phyloP scores from a whole-genome alignment of 2,113 vertebrate genomes.

The Zosterops lateralis region DNA sequence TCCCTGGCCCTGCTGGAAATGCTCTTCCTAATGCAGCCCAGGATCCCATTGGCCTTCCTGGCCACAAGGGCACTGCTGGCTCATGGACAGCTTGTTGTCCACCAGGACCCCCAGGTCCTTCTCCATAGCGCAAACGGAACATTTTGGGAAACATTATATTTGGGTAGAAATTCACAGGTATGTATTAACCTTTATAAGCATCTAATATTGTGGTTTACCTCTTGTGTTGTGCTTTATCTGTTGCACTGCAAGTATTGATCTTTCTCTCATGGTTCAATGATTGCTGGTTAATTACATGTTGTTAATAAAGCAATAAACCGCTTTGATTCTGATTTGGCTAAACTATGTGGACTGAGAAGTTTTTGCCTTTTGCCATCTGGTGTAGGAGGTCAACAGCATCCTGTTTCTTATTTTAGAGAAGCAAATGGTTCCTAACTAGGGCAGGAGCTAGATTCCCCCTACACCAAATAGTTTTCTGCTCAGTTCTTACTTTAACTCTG shows the following conservation, averaged over 20 bases:
- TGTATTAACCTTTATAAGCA: not conserved
- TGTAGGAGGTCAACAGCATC: not conserved
- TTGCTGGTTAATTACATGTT: not conserved
- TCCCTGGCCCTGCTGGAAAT: not conserved
- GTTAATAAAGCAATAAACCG: conserved; percentile 1
- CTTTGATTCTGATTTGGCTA: not conserved
- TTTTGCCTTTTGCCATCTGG: not conserved
- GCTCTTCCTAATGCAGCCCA: not conserved
- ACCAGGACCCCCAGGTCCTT: not conserved
- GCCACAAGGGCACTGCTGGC: too few relatives aligned
- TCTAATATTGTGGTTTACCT: not conserved
- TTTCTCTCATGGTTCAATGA: not conserved
- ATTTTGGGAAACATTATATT: not conserved
- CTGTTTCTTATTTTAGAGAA: not conserved
- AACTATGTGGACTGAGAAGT: not conserved
- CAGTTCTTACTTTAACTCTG: not conserved
- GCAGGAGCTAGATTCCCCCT: not conserved
- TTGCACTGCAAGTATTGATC: not conserved
- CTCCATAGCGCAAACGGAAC: not conserved
- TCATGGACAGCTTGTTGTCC: not conserved
- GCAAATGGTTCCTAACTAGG: not conserved
- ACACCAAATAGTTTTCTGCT: not conserved
- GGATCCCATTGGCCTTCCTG: not conserved
- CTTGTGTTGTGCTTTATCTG: not conserved
- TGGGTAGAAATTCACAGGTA: not conserved